Percentiles rank a stretch among this genome's conserved stretches.
Conservation (phyloP, 2,888 invertebrate genomes). For the Chaitophorus viminalis region DNA sequence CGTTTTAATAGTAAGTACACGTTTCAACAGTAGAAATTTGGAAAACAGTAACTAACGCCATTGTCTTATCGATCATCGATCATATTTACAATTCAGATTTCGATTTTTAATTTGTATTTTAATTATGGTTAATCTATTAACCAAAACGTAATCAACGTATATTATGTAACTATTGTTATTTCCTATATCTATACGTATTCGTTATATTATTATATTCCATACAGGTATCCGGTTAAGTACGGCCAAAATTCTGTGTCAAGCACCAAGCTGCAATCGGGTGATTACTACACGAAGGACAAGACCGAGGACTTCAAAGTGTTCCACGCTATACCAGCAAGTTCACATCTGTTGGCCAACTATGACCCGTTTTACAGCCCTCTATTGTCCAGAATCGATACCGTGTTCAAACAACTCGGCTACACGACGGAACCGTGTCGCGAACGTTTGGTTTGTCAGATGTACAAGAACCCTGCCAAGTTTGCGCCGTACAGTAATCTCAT, state of each 20-base stretch:
- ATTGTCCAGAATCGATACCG: constrained; percentile 79
- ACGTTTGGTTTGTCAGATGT: constrained; percentile 84
- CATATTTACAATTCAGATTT: too few relatives aligned
- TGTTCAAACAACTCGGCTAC: constrained; percentile 78
- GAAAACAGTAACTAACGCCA: too few relatives aligned
- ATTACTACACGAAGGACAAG: constrained; percentile 70
- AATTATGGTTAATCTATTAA: too few relatives aligned
- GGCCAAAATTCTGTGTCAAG: constrained; percentile 67
- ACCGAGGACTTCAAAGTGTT: constrained; percentile 82
- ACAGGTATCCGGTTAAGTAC: constrained; percentile 64
- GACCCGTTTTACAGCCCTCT: constrained; percentile 89
- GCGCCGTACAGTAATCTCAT: constrained; percentile 88
- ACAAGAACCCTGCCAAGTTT: constrained; percentile 82
- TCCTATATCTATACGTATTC: not conserved
- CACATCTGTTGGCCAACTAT: constrained; percentile 83
- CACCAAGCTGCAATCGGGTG: constrained; percentile 65
- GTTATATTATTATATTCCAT: not conserved
- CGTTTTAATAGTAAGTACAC: too few relatives aligned
- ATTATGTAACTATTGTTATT: too few relatives aligned
- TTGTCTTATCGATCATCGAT: too few relatives aligned
- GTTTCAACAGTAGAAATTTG: too few relatives aligned
- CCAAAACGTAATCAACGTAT: too few relatives aligned
- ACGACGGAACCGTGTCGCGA: constrained; percentile 79
- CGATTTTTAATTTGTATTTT: not conserved
- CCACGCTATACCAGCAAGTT: constrained; percentile 86